Evolutionary conservation across 2,113 vertebrate species (phyloP).

Genomic region (Chrysochloris asiatica): DNA sequence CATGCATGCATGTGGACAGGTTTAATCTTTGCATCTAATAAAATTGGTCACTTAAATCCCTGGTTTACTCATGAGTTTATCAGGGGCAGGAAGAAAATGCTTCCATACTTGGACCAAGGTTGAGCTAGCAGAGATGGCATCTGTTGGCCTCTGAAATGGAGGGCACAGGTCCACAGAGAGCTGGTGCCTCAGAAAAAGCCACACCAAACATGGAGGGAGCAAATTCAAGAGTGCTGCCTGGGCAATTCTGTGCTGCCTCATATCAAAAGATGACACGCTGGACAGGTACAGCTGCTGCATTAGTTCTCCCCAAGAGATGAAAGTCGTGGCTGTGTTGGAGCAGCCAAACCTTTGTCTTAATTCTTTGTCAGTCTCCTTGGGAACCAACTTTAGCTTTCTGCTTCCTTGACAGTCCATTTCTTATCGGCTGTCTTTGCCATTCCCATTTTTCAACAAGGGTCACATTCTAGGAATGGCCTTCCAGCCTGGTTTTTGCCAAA

Average conservation of each 20-base stretch:
- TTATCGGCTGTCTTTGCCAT: neutral
- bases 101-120: neutral
- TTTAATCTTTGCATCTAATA: conserved; percentile 31
- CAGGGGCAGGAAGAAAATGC: conserved; percentile 6
- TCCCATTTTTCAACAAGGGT: neutral
- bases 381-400: neutral
- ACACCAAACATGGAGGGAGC: neutral
- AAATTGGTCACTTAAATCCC: neutral
- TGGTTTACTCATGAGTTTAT: conserved; percentile 18
- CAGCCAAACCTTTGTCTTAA: neutral
- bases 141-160: neutral
- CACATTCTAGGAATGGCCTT: neutral
- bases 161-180: neutral
- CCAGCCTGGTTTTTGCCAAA: neutral
- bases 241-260: neutral
- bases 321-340: neutral
- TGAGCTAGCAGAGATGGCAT: neutral
- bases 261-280: neutral
- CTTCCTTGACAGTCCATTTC: neutral
- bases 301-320: neutral
- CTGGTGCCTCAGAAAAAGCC: neutral
- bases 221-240: neutral
- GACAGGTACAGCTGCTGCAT: neutral
- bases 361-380: neutral
- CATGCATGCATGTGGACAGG: accelerated